Conservation (phyloP, 2,797 vertebrate genomes). For the Intellagama lesueurii region DNA sequence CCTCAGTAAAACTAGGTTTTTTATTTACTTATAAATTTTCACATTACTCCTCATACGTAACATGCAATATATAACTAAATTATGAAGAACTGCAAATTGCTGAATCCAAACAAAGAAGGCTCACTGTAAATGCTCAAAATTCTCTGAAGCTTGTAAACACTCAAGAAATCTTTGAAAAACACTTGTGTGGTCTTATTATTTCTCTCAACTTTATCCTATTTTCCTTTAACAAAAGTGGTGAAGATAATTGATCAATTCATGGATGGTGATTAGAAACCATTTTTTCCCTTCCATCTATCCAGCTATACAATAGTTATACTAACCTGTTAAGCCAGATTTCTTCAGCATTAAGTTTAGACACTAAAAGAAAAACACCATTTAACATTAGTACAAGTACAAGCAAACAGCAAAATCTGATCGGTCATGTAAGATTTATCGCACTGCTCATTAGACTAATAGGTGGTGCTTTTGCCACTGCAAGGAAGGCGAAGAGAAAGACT, state of each 20-base stretch:
- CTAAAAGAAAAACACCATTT: constrained; percentile 73
- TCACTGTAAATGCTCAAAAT: background rate
- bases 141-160: background rate
- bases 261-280: background rate
- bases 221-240: background rate
- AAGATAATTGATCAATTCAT: background rate
- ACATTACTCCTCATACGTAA: too few relatives aligned
- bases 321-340: constrained; percentile 87
- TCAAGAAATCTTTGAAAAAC: background rate
- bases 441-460: too few relatives aligned
- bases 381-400: background rate
- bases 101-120: background rate
- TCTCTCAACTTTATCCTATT: background rate
- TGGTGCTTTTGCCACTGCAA: too few relatives aligned
- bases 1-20: background rate
- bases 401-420: background rate
- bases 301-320: constrained; percentile 42
- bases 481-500: too few relatives aligned
- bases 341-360: constrained; percentile 89
- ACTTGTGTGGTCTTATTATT: background rate
- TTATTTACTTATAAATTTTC: background rate
- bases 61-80: background rate
- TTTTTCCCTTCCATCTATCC: background rate
- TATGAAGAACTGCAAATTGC: background rate
- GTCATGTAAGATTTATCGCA: too few relatives aligned